Conservation (phyloP, 2,113 vertebrate species). For the Periophthalmus modestus region DNA sequence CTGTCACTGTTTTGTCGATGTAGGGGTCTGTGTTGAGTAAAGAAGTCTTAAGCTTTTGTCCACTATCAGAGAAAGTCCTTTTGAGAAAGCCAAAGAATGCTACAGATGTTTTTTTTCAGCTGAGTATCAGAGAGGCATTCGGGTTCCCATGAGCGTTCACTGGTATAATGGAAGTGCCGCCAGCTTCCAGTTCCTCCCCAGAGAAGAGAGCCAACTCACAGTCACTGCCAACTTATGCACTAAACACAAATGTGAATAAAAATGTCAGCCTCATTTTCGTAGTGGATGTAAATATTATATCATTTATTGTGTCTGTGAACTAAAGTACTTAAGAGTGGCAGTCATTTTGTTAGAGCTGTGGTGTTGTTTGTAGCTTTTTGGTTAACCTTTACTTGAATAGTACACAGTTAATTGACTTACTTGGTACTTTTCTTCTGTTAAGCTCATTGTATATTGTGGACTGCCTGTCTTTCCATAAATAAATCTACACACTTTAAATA, state of each 20-base stretch:
- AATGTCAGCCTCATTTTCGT: background rate
- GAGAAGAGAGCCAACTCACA: slow-evolving; percentile 41
- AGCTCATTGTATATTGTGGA: background rate
- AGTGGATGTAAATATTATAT: background rate
- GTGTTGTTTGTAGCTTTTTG: background rate
- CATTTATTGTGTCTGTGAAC: background rate
- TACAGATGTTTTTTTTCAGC: slow-evolving; percentile 51
- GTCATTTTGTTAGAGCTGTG: no score
- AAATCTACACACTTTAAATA: background rate
- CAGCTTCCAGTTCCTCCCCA: slow-evolving; percentile 24
- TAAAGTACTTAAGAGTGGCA: no score
- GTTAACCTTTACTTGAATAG: background rate
- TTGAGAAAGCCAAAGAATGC: slow-evolving; percentile 18
- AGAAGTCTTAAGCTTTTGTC: background rate
- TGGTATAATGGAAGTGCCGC: slow-evolving; percentile 48
- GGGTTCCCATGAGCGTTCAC: slow-evolving; percentile 61
- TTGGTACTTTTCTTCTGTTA: background rate
- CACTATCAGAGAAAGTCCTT: background rate
- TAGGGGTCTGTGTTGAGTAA: background rate
- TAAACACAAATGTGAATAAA: background rate
- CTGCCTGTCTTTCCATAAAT: background rate
- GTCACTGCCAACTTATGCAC: slow-evolving; percentile 63
- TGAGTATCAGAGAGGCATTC: slow-evolving; percentile 21
- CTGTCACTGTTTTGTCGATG: background rate
- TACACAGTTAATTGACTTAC: background rate